Evolutionary conservation across 1,140 invertebrate genomes (phyloP).

Genomic region (Macrobrachium rosenbergii): DNA sequence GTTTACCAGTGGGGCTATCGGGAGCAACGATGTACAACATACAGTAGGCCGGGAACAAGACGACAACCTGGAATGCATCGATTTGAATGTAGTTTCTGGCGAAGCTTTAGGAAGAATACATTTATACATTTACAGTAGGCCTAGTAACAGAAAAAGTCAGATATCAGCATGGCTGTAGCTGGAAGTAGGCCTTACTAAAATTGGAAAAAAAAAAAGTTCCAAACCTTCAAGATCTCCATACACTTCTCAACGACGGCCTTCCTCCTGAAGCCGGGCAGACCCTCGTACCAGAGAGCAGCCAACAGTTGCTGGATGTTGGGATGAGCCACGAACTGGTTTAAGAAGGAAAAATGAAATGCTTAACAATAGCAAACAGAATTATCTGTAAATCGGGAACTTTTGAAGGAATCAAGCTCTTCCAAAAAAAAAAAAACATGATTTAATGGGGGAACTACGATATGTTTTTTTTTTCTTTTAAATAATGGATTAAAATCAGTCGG

Average conservation of each 20-base stretch:
- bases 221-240: slow-evolving; percentile 78
- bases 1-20: slow-evolving; percentile 80
- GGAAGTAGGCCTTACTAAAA: not conserved
- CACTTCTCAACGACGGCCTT: slow-evolving; percentile 80
- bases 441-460: too few species aligned
- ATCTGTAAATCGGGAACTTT: not conserved
- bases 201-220: not conserved
- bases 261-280: slow-evolving; percentile 87
- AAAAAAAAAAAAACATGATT: too few species aligned
- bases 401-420: too few species aligned
- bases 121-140: too few species aligned
- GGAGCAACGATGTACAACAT: slow-evolving; percentile 85
- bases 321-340: slow-evolving; percentile 87
- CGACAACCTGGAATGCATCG: slow-evolving; percentile 72
- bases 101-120: too few species aligned
- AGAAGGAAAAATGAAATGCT: not conserved
- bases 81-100: too few species aligned
- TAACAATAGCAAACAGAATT: not conserved
- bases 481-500: too few species aligned
- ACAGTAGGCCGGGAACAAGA: slow-evolving; percentile 89
- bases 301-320: slow-evolving; percentile 93
- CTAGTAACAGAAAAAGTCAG: too few species aligned
- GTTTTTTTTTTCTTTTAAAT: too few species aligned
- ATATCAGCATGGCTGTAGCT: not conserved
- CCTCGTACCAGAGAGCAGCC: slow-evolving; percentile 93